Evolutionary conservation across 2,888 invertebrate species (phyloP).

Genomic region (Agrilus cyanescens): DNA sequence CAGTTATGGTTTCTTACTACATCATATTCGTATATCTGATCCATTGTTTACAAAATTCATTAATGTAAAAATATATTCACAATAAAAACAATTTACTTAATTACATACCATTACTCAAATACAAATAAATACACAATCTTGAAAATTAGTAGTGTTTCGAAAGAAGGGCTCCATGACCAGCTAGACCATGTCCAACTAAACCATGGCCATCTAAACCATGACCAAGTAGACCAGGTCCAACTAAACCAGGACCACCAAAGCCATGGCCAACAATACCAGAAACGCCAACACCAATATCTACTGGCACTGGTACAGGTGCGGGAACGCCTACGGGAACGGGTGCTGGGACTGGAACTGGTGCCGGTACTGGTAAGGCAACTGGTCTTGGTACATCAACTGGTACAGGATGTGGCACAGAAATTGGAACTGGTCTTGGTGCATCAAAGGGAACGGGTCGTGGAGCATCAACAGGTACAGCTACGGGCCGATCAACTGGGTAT

Average conservation of each 20-base stretch:
- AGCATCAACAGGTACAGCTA: slow-evolving; percentile 23
- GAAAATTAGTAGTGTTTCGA: no score
- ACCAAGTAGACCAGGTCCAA: background rate
- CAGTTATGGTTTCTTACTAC: no score
- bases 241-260: slow-evolving; percentile 6
- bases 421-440: slow-evolving; percentile 19
- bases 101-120: background rate
- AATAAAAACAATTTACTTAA: background rate
- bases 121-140: no score
- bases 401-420: slow-evolving; percentile 19
- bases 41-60: no score
- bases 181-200: background rate
- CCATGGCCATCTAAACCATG: slow-evolving; percentile 4
- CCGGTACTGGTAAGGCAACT: slow-evolving; percentile 17
- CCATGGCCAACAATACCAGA: slow-evolving; percentile 13
- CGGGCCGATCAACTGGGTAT: slow-evolving; percentile 22
- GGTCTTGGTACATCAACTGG: slow-evolving; percentile 21
- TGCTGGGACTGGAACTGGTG: slow-evolving; percentile 15
- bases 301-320: slow-evolving; percentile 5
- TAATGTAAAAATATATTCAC: background rate
- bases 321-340: slow-evolving; percentile 14
- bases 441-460: slow-evolving; percentile 21
- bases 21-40: no score
- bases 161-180: background rate
- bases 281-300: slow-evolving; percentile 13